These are phyloP conservation scores for Oncorhynchus keta DNA, from an alignment of 2,113 vertebrate genomes.

Conservation along the genomic window DNA sequence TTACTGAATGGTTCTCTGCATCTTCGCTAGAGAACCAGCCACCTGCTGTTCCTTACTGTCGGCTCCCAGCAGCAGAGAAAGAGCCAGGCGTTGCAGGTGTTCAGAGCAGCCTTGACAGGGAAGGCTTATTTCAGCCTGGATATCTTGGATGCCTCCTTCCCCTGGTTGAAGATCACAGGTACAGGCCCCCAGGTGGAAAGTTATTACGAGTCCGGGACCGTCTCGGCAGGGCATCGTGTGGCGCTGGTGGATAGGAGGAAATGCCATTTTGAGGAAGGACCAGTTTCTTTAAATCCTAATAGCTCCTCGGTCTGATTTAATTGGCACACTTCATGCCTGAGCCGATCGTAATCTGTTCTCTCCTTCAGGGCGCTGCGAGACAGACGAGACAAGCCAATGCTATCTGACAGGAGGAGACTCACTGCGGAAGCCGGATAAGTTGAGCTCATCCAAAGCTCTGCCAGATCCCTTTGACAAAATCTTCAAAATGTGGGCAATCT, in stretches of 20 bases:
- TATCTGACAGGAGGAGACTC: constrained; percentile 49
- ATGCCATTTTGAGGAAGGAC: constrained; percentile 28
- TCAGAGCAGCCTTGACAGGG: constrained; percentile 31
- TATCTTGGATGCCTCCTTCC: constrained; percentile 24
- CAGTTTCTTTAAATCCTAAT: constrained; percentile 54
- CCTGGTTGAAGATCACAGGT: constrained; percentile 29
- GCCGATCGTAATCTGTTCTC: constrained; percentile 44
- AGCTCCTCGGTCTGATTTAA: constrained; percentile 47
- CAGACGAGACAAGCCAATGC: constrained; percentile 24
- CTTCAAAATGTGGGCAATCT: constrained; percentile 39
- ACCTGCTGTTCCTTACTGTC: constrained; percentile 26
- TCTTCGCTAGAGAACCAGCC: constrained; percentile 40
- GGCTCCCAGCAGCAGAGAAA: constrained; percentile 24
- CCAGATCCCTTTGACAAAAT: constrained; percentile 38
- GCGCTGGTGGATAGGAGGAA: constrained; percentile 46
- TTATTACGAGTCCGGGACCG: constrained; percentile 49
- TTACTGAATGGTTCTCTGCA: constrained; percentile 17
- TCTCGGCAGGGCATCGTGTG: constrained; percentile 47
- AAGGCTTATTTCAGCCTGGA: constrained; percentile 39
- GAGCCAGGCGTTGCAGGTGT: constrained; percentile 28
- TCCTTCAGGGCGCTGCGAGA: constrained; percentile 31
- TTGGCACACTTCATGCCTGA: constrained; percentile 52
- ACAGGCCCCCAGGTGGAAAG: constrained; percentile 48
- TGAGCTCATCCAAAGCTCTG: constrained; percentile 32
- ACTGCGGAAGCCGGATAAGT: constrained; percentile 22